phyloP scores from a whole-genome alignment of 2,888 invertebrate species.

The Drosophila limbata region DNA sequence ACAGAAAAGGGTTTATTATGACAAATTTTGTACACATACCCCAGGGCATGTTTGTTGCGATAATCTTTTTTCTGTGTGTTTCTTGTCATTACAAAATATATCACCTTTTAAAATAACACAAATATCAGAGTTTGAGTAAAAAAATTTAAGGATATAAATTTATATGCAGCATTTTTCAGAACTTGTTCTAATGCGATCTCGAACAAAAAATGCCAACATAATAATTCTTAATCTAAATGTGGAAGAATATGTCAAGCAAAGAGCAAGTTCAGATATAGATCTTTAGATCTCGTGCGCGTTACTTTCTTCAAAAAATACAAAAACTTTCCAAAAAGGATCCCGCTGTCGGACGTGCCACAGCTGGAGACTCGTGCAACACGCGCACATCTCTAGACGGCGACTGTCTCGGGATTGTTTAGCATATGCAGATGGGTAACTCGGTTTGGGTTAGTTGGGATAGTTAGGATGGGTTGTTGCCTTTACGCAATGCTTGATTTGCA shows the following conservation, averaged over 20 bases:
- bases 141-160: too few relatives aligned
- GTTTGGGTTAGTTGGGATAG: slow-evolving; percentile 34
- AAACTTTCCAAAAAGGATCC: neutral
- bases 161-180: too few relatives aligned
- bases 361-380: slow-evolving; percentile 8
- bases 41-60: too few relatives aligned
- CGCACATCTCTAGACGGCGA: slow-evolving; percentile 8
- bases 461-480: slow-evolving; percentile 36
- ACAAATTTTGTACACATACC: too few relatives aligned
- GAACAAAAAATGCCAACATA: neutral
- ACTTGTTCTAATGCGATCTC: neutral
- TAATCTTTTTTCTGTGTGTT: too few relatives aligned
- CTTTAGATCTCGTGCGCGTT: neutral
- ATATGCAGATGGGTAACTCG: slow-evolving; percentile 70
- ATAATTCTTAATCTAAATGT: neutral
- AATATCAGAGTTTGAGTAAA: too few relatives aligned
- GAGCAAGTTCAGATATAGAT: neutral
- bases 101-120: too few relatives aligned
- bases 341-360: neutral
- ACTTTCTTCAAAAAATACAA: neutral
- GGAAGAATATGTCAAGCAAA: neutral
- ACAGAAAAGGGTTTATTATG: too few relatives aligned
- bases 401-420: slow-evolving; percentile 57
- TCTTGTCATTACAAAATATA: too few relatives aligned
- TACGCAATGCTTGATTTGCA: slow-evolving; percentile 79